phyloP scores from a whole-genome alignment of 1,140 invertebrate genomes.

The Trichogramma pretiosum region DNA sequence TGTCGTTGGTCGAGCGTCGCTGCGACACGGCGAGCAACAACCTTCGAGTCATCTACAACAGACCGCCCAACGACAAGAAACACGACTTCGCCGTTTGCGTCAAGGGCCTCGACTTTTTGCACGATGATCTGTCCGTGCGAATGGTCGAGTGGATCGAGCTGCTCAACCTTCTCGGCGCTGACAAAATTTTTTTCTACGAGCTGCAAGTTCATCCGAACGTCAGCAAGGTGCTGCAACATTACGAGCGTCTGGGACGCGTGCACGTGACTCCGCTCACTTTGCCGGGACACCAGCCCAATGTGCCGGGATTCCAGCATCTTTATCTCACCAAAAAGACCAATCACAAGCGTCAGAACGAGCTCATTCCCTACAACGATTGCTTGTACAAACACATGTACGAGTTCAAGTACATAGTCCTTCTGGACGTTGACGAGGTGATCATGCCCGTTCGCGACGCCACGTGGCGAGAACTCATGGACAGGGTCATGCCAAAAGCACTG shows the following conservation, averaged over 20 bases:
- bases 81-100: conserved; percentile 92
- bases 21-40: conserved; percentile 82
- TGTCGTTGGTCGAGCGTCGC: conserved; percentile 75
- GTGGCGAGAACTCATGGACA: conserved; percentile 73
- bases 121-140: conserved; percentile 81
- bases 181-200: conserved; percentile 89
- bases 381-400: conserved; percentile 86
- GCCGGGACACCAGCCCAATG: conserved; percentile 84
- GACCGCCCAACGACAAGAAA: conserved; percentile 60
- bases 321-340: conserved; percentile 84
- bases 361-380: conserved; percentile 96
- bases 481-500: conserved; percentile 60
- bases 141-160: conserved; percentile 94
- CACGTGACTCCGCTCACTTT: conserved; percentile 80
- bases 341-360: conserved; percentile 87
- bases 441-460: conserved; percentile 71
- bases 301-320: conserved; percentile 77
- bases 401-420: conserved; percentile 80
- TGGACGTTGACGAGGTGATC: conserved; percentile 92
- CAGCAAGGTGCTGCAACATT: conserved; percentile 76
- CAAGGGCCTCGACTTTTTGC: conserved; percentile 84
- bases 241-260: conserved; percentile 64
- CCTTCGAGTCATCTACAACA: conserved; percentile 75
- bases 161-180: conserved; percentile 74
- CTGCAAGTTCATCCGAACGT: conserved; percentile 84